These are phyloP conservation scores for Musca domestica DNA, from an alignment of 1,140 invertebrate species.

Conservation along the genomic window DNA sequence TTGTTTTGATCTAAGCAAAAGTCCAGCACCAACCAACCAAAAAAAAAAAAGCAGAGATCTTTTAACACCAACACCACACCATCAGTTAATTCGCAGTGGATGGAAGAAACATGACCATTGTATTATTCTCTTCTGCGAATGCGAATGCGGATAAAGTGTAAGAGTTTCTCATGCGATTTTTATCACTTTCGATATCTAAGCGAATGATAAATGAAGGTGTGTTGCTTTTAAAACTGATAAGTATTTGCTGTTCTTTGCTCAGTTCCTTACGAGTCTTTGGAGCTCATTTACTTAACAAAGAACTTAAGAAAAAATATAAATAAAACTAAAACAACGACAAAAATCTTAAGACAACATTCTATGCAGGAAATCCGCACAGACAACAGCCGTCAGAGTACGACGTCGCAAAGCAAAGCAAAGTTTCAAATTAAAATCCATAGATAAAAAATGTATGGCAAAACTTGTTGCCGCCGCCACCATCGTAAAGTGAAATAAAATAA, in stretches of 20 bases:
- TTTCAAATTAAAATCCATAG: too few species aligned
- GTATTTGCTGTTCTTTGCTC: background rate
- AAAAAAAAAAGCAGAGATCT: constrained; percentile 11
- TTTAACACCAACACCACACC: background rate
- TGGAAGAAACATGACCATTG: too few species aligned
- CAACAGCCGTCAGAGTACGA: too few species aligned
- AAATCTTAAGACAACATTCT: background rate
- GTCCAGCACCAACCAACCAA: background rate
- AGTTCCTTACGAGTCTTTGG: background rate
- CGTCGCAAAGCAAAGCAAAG: too few species aligned
- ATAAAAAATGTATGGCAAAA: too few species aligned
- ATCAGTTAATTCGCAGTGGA: background rate
- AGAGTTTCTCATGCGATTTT: constrained; percentile 21
- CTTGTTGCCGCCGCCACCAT: too few species aligned
- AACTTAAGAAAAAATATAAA: background rate
- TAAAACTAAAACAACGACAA: background rate
- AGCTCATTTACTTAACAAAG: constrained; percentile 17
- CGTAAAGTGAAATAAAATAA: too few species aligned
- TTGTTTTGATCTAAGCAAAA: constrained; percentile 3
- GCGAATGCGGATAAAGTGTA: background rate
- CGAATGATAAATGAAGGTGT: constrained; percentile 22
- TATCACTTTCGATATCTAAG: constrained; percentile 22
- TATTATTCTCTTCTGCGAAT: too few species aligned
- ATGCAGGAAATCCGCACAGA: constrained; percentile 15
- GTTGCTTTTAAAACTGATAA: constrained; percentile 22